phyloP scores from a whole-genome alignment of 2,113 vertebrate genomes.

The Chiloscyllium plagiosum region DNA sequence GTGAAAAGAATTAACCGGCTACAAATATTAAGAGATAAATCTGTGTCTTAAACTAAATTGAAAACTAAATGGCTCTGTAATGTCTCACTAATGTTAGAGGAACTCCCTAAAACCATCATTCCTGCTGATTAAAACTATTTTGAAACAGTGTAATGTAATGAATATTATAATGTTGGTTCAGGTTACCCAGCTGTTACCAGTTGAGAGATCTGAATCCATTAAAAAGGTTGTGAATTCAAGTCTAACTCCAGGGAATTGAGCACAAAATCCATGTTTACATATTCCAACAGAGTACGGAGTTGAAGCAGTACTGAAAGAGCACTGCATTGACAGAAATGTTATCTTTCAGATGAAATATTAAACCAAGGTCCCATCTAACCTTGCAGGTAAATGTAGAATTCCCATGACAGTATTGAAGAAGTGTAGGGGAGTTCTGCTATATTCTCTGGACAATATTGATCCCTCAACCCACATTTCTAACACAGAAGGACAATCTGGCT shows the following conservation, averaged over 20 bases:
- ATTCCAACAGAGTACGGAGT: too few relatives aligned
- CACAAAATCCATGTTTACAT: not conserved
- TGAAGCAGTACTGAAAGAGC: not conserved
- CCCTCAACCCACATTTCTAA: not conserved
- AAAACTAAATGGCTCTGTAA: not conserved
- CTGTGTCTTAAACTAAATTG: not conserved
- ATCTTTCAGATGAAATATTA: not conserved
- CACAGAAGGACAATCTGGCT: too few relatives aligned
- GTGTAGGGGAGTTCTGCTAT: not conserved
- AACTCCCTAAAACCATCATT: not conserved
- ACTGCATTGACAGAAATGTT: not conserved
- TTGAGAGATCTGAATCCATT: not conserved
- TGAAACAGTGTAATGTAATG: not conserved
- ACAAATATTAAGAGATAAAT: not conserved
- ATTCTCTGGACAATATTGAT: too few relatives aligned
- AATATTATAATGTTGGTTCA: not conserved
- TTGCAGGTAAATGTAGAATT: not conserved
- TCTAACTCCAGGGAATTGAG: not conserved
- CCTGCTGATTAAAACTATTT: not conserved
- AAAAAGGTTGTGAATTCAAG: not conserved
- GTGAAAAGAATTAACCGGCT: not conserved
- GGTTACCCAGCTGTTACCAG: not conserved
- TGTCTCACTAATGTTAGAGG: not conserved
- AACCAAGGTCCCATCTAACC: not conserved
- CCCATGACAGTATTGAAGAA: not conserved